These are phyloP conservation scores for Paedocypris micromegethes DNA, from an alignment of 2,797 vertebrate genomes.

Conservation along the genomic window DNA sequence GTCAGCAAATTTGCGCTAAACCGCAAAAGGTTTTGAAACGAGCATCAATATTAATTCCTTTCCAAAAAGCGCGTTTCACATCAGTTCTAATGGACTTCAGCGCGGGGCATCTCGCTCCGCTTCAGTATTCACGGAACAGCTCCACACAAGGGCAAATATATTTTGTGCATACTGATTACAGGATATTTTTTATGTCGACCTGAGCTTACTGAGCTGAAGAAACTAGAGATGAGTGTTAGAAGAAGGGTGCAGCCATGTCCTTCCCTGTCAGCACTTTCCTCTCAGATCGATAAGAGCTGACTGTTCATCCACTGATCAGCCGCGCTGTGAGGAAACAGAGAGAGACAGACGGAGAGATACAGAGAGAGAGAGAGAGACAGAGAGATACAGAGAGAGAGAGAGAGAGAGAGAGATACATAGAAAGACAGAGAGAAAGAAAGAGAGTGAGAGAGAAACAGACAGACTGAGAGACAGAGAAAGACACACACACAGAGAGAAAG, in stretches of 20 bases:
- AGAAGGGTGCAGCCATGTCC: slow-evolving; percentile 36
- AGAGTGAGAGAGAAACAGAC: slow-evolving; percentile 15
- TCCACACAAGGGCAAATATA: slow-evolving; percentile 27
- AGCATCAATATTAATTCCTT: slow-evolving; percentile 1
- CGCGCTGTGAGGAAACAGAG: slow-evolving; percentile 42
- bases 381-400: slow-evolving; percentile 1
- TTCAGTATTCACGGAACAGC: slow-evolving; percentile 32
- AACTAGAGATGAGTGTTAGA: slow-evolving; percentile 41
- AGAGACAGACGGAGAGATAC: slow-evolving; percentile 19
- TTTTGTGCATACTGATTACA: slow-evolving; percentile 35
- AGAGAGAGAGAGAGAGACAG: slow-evolving; percentile 12
- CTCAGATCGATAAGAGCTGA: slow-evolving; percentile 49
- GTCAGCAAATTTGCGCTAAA: neutral
- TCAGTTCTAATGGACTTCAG: slow-evolving; percentile 1
- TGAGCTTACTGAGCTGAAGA: slow-evolving; percentile 35
- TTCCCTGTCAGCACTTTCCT: slow-evolving; percentile 48
- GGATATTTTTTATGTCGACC: slow-evolving; percentile 36
- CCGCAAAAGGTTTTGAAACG: neutral
- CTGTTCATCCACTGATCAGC: slow-evolving; percentile 45
- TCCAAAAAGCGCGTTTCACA: neutral
- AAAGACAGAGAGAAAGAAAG: slow-evolving; percentile 23
- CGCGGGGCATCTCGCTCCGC: slow-evolving; percentile 11
- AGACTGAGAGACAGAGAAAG: neutral
- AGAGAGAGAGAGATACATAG: slow-evolving; percentile 34
- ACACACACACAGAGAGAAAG: neutral